Evolutionary conservation across 2,113 vertebrate species (phyloP).

Genomic region (Hystrix brachyura): DNA sequence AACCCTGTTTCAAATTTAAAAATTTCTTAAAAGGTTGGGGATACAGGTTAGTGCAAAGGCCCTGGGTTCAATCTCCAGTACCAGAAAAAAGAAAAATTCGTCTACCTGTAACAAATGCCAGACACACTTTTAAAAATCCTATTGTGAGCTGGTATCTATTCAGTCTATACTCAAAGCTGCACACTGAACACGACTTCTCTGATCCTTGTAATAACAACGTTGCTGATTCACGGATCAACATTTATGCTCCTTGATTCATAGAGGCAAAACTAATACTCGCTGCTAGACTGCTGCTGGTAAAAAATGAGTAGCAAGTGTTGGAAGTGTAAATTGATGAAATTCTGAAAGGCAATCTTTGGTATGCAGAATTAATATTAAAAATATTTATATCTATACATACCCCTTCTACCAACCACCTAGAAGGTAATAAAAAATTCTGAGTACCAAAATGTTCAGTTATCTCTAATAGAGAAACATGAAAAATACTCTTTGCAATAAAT

Average conservation of each 20-base stretch:
- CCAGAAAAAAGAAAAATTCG: neutral
- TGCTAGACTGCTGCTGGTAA: neutral
- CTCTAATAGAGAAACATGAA: neutral
- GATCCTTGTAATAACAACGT: neutral
- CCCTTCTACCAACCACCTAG: neutral
- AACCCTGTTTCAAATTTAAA: neutral
- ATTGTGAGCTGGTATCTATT: neutral
- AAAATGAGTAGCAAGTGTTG: neutral
- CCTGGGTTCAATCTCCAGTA: neutral
- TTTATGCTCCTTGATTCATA: neutral
- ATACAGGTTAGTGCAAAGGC: neutral
- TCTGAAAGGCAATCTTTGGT: constrained; percentile 31
- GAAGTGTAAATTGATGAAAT: neutral
- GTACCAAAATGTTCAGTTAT: constrained; percentile 25
- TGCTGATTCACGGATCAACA: neutral
- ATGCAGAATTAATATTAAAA: neutral
- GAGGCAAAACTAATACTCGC: neutral
- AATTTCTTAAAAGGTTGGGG: neutral
- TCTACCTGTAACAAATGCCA: neutral
- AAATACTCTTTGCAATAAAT: constrained; percentile 7
- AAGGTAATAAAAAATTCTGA: neutral
- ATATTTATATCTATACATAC: neutral
- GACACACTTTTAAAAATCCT: neutral
- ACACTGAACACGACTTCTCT: neutral
- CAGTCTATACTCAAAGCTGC: neutral